These are phyloP conservation scores for Coelinius sp. DNA, from an alignment of 2,888 invertebrate species.

Conservation along the genomic window DNA sequence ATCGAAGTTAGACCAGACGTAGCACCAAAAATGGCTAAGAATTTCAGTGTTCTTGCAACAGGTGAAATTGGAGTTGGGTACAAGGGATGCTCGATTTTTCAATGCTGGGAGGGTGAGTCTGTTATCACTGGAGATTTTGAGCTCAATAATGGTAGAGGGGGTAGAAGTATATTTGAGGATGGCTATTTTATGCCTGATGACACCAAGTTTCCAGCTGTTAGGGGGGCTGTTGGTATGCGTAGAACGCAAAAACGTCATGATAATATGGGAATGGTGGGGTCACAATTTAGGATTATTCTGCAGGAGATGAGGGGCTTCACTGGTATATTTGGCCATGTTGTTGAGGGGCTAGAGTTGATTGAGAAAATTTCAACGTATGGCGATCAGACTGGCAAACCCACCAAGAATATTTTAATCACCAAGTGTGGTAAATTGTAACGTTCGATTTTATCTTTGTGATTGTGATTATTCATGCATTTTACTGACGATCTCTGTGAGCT, in stretches of 20 bases:
- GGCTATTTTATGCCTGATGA: slow-evolving; percentile 87
- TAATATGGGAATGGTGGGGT: slow-evolving; percentile 86
- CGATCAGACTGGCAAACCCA: slow-evolving; percentile 84
- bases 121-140: slow-evolving; percentile 88
- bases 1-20: slow-evolving; percentile 84
- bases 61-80: slow-evolving; percentile 84
- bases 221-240: slow-evolving; percentile 87
- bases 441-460: slow-evolving; percentile 16
- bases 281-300: slow-evolving; percentile 86
- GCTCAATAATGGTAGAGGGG: slow-evolving; percentile 85
- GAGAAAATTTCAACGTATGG: slow-evolving; percentile 85
- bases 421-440: slow-evolving; percentile 82
- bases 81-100: slow-evolving; percentile 85
- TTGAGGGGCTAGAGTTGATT: slow-evolving; percentile 84
- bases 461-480: background rate
- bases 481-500: slow-evolving; percentile 33
- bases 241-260: slow-evolving; percentile 86
- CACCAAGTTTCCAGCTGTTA: slow-evolving; percentile 81
- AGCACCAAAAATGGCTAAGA: slow-evolving; percentile 86
- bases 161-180: slow-evolving; percentile 83
- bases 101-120: slow-evolving; percentile 87
- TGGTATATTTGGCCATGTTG: slow-evolving; percentile 85
- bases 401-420: slow-evolving; percentile 80
- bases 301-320: slow-evolving; percentile 88
- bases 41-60: slow-evolving; percentile 81